Percentiles rank a stretch among this genome's conserved stretches.
These are phyloP conservation scores for Onychomys arenicola DNA, from an alignment of 2,797 vertebrate species.

Conservation along the genomic window DNA sequence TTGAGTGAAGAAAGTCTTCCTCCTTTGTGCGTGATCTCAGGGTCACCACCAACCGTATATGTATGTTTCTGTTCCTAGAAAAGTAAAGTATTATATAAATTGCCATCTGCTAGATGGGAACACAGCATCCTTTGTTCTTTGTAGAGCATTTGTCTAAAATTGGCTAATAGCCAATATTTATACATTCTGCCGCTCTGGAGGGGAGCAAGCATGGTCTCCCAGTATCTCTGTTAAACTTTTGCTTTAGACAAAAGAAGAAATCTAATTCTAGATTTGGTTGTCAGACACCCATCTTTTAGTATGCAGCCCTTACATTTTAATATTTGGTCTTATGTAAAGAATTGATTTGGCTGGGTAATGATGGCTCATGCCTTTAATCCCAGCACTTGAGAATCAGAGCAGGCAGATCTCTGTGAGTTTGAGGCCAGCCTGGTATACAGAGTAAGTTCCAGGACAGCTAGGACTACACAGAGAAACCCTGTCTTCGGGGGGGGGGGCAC, in stretches of 20 bases:
- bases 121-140: conserved; percentile 33
- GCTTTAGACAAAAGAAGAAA: conserved; percentile 58
- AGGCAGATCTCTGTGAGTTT: neutral
- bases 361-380: neutral
- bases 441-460: neutral
- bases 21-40: neutral
- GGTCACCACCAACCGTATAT: neutral
- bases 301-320: conserved; percentile 24
- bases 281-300: neutral
- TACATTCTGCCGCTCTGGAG: conserved; percentile 22
- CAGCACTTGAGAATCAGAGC: neutral
- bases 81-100: neutral
- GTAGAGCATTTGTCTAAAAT: conserved; percentile 24
- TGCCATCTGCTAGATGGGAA: conserved; percentile 41
- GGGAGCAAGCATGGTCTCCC: neutral
- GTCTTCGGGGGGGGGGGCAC: neutral
- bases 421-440: neutral
- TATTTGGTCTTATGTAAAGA: neutral
- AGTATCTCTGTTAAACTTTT: conserved; percentile 33
- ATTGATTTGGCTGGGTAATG: neutral
- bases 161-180: conserved; percentile 52
- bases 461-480: neutral
- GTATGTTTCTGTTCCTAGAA: neutral
- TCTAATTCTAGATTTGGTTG: conserved; percentile 41
- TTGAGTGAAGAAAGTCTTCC: neutral